phyloP scores from a whole-genome alignment of 2,888 invertebrate species.

The Andrena minutula region DNA sequence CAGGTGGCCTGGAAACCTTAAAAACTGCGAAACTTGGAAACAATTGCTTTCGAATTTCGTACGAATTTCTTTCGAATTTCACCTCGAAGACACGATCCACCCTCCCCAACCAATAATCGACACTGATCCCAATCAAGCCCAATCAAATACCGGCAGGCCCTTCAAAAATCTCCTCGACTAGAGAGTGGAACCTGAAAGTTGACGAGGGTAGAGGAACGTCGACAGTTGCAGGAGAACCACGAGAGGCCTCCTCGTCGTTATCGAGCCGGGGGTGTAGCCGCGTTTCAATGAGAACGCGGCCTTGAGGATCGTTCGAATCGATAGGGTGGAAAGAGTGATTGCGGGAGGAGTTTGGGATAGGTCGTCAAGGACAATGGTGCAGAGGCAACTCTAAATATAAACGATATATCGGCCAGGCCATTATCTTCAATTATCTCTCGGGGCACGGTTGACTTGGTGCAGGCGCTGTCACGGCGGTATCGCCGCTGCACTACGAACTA shows the following conservation, averaged over 20 bases:
- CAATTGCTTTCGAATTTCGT: no score
- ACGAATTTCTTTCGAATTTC: no score
- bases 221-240: neutral
- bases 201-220: neutral
- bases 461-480: conserved; percentile 21
- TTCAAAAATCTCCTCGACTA: neutral
- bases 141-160: neutral
- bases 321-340: conserved; percentile 4
- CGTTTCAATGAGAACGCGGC: neutral
- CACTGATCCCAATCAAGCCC: no score
- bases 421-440: conserved; percentile 59
- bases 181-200: neutral
- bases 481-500: neutral
- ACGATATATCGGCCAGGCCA: conserved; percentile 19
- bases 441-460: conserved; percentile 38
- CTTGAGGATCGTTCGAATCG: conserved; percentile 17
- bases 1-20: no score
- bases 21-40: no score
- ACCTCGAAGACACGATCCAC: no score
- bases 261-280: neutral
- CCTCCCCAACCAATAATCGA: no score
- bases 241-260: neutral
- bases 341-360: conserved; percentile 23
- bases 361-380: conserved; percentile 36
- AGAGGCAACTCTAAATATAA: conserved; percentile 52